phyloP scores from a whole-genome alignment of 2,113 vertebrate genomes.

The Phalacrocorax aristotelis region DNA sequence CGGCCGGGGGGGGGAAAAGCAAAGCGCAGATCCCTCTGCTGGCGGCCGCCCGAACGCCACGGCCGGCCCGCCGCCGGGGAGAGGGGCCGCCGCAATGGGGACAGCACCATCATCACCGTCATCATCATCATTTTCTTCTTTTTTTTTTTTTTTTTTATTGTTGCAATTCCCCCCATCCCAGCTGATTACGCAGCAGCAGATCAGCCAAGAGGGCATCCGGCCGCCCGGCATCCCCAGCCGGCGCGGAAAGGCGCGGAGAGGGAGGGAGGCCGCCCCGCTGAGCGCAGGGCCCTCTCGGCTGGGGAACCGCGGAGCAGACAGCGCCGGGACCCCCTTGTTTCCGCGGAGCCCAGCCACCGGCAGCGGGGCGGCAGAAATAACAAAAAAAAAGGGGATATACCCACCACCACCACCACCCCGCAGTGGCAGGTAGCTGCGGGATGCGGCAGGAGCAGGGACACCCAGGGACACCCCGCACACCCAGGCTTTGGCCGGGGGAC shows the following conservation, averaged over 20 bases:
- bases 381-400: not conserved
- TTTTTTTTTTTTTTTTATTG: not conserved
- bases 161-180: not conserved
- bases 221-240: not conserved
- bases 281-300: not conserved
- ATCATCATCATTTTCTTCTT: too few relatives aligned
- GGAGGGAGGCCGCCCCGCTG: not conserved
- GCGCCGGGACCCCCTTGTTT: too few relatives aligned
- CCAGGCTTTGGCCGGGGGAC: not conserved
- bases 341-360: not conserved
- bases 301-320: not conserved
- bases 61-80: not conserved
- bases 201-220: not conserved
- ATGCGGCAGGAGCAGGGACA: not conserved
- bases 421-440: not conserved
- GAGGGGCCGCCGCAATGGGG: not conserved
- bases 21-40: conserved; percentile 59
- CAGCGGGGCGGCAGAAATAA: not conserved
- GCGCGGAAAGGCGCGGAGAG: not conserved
- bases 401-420: too few relatives aligned
- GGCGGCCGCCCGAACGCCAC: not conserved
- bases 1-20: not conserved
- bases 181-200: not conserved
- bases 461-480: not conserved
- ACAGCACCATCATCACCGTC: not conserved